A percentile compares a stretch with the other conserved stretches of the same genome.
These are phyloP conservation scores for Hippocampus guttulatus DNA, from an alignment of 2,113 vertebrate genomes.

Conservation along the genomic window DNA sequence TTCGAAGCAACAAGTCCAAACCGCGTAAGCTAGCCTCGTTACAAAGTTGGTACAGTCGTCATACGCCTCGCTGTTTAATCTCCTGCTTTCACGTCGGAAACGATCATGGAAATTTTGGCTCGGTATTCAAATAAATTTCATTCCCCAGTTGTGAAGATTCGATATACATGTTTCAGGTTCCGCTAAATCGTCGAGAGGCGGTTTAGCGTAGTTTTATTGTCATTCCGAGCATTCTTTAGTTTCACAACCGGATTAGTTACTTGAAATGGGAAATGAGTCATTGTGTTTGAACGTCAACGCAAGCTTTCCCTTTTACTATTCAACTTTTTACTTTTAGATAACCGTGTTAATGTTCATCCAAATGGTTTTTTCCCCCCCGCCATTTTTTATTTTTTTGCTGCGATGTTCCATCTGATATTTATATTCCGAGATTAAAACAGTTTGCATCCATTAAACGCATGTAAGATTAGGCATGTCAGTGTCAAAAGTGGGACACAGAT, in stretches of 20 bases:
- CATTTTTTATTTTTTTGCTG: not conserved
- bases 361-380: not conserved
- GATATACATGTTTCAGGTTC: not conserved
- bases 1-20: conserved; percentile 60
- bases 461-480: conserved; percentile 5
- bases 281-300: conserved; percentile 20
- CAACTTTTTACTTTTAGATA: not conserved
- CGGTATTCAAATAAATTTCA: not conserved
- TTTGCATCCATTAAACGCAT: not conserved
- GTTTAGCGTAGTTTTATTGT: conserved; percentile 33
- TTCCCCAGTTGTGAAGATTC: not conserved
- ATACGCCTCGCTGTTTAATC: conserved; percentile 54
- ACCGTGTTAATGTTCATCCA: not conserved
- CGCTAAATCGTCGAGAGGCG: not conserved
- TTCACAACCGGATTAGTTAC: conserved; percentile 20
- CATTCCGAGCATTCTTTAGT: conserved; percentile 36
- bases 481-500: conserved; percentile 10
- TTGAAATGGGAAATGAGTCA: conserved; percentile 61
- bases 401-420: no score
- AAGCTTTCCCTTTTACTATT: not conserved
- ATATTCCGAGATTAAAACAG: not conserved
- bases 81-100: conserved; percentile 28
- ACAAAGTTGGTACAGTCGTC: conserved; percentile 58
- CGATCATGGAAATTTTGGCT: not conserved
- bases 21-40: conserved; percentile 39